Conservation (phyloP, 2,888 invertebrate genomes). For the Adela reaumurella region DNA sequence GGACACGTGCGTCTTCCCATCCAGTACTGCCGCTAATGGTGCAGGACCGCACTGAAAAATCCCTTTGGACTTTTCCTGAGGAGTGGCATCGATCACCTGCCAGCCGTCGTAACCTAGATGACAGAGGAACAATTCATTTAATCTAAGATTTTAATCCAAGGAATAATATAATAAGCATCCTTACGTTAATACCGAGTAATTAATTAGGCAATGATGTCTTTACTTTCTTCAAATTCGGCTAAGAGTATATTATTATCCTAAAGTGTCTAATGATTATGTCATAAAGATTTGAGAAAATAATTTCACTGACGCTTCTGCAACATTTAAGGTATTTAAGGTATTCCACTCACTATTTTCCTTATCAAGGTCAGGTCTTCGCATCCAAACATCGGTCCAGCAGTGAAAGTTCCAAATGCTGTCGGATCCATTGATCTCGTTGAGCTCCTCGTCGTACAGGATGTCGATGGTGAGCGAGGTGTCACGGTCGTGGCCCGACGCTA, state of each 20-base stretch:
- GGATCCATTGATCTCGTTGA: background rate
- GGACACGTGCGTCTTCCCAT: background rate
- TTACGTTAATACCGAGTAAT: too few species aligned
- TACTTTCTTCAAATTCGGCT: too few species aligned
- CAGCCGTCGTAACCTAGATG: background rate
- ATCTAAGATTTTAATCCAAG: too few species aligned
- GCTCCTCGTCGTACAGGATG: background rate
- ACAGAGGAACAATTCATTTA: too few species aligned
- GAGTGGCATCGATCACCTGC: background rate
- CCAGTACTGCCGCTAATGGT: background rate
- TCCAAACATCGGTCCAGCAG: background rate
- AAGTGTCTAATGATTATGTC: too few species aligned
- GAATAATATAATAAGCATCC: too few species aligned
- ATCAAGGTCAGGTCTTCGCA: background rate
- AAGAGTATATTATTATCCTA: too few species aligned
- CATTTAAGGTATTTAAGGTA: too few species aligned
- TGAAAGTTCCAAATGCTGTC: background rate
- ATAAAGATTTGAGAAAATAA: too few species aligned
- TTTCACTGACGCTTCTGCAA: too few species aligned
- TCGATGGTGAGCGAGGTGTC: background rate
- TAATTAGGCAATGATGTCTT: too few species aligned
- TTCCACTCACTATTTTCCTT: background rate
- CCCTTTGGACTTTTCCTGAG: background rate
- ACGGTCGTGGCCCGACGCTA: background rate
- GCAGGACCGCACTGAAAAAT: background rate